Evolutionary conservation across 2,113 vertebrate genomes (phyloP), one percentile per base, ranked within the genome.

Genomic region (Entosphenus tridentatus): DNA sequence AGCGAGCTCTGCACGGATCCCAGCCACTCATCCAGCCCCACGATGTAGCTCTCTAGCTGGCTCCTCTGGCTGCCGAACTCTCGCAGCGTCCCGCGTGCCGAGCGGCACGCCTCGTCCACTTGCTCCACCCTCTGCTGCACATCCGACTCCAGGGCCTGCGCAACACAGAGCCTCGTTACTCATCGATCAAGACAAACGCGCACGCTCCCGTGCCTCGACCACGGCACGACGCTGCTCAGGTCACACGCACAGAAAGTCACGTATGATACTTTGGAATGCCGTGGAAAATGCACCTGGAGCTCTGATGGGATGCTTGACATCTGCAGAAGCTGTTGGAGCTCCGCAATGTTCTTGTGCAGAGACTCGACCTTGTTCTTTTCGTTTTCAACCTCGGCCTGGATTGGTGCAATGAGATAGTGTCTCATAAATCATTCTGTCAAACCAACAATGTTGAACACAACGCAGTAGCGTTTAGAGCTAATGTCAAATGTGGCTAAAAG

Each of bases 131-230:
- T 92, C 78, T 87, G 88, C 75, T 75, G 83, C 72, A 96, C 77
- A 73, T 89, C 87, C n/a, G 82, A 83, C 76, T 88, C 86, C 75
- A 95, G 75, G 69, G 88, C 87, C 93, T 98, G 76, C 70, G 74
- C 57, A 1, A 1, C 75, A 77, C 39, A 39, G 39, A 7, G 39
- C 39, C 6, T 39, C 39, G 39, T 39, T 39, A 39, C 39, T 39
- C 39, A 39, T 39, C 39, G 39, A 39, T 39, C 39, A 39, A 39
- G 39, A 39, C 39, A 39, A 39, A 39, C 39, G 39, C 39, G 39
- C 21, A 39, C 21, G 21, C 21, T 39, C 21, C 21, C 21, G 3
- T 4, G 21, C 39, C 39, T 39, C 6, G 39, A 39, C 39, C 5
- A 39, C 6, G 39, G 39, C 39, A 39, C 39, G 39, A 39, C 39